Base-by-base conservation (phyloP, 2,888 invertebrate species). In the Cephus sareptanus region DNA sequence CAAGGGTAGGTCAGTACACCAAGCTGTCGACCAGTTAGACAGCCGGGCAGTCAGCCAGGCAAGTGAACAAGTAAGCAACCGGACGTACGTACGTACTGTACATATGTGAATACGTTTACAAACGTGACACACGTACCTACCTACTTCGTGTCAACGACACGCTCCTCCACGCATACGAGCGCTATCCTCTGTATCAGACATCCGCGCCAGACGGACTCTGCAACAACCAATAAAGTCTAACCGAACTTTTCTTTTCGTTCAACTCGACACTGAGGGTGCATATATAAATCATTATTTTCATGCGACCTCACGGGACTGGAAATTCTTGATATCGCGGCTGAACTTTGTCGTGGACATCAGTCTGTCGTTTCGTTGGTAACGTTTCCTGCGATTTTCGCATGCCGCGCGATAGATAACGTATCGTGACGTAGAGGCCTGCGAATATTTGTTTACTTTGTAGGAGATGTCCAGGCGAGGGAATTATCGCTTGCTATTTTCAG, bases 1-100 rank as follows among this genome's bases (percentile, higher is more conserved):
- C 82, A 83, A 84, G 83, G 87, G 83, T 86, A 87, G 87, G 87
- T 87, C 87, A 87, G 87, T 86, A 81, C 81, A 81, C 78, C 82
- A 80, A 56, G 56, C 56, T 23, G 56, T 23, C 56, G 79, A 71
- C 75, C 75, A 34, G 40, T 69, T 74, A 79, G 79, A 81, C 77
- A 79, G 69, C 34, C 79, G 73, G 79, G 78, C 75, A 73, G 74
- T 74, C 79, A 71, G 75, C 40, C 74, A 77, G 71, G 34, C 75
- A 76, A 75, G 77, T 56, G 79, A 75, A 80, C 77, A 69, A 76
- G 70, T 75, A 33, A 70, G 69, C 71, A 73, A 34, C 37, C 69
- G 73, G 37, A 30, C 71, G 56, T 71, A n/a, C 73, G 37, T 40
- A 37, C 70, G 70, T 23, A 34, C 74, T 13, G 33, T 33, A 33